Evolutionary conservation across 2,888 invertebrate genomes (phyloP).

Genomic region (Gastrophysa polygoni): DNA sequence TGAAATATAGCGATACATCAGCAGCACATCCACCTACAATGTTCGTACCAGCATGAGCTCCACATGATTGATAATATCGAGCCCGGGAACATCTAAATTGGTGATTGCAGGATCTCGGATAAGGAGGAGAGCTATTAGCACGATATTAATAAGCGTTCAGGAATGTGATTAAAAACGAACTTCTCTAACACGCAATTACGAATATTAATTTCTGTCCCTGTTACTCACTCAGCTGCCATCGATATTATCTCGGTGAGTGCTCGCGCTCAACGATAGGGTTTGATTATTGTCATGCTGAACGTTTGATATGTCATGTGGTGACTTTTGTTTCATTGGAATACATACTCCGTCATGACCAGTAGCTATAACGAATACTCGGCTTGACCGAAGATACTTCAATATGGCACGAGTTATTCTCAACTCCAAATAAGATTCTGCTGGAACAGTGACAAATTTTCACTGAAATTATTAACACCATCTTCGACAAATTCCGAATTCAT

Average conservation of each 20-base stretch:
- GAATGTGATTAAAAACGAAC: conserved; percentile 31
- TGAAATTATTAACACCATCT: too few species aligned
- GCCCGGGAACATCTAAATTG: conserved; percentile 20
- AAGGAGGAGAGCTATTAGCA: conserved; percentile 21
- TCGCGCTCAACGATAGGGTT: too few species aligned
- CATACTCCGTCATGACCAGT: too few species aligned
- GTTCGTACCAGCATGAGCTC: background rate
- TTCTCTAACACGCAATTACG: conserved; percentile 23
- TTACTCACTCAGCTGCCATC: conserved; percentile 27
- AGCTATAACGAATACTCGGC: too few species aligned
- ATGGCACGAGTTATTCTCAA: too few species aligned
- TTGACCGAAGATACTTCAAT: too few species aligned
- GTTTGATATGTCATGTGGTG: too few species aligned
- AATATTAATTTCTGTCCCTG: conserved; percentile 28
- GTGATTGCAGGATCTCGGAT: conserved; percentile 9
- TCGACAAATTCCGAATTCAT: too few species aligned
- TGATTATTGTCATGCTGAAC: too few species aligned
- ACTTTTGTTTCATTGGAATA: too few species aligned
- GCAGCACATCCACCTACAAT: background rate
- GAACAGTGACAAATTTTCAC: too few species aligned
- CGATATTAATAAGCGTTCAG: conserved; percentile 26
- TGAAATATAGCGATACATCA: background rate
- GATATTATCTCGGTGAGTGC: conserved; percentile 16
- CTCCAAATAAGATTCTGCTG: too few species aligned
- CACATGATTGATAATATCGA: conserved; percentile 22